Conservation (phyloP, 1,140 invertebrate species). For the Drosophila ambigua region DNA sequence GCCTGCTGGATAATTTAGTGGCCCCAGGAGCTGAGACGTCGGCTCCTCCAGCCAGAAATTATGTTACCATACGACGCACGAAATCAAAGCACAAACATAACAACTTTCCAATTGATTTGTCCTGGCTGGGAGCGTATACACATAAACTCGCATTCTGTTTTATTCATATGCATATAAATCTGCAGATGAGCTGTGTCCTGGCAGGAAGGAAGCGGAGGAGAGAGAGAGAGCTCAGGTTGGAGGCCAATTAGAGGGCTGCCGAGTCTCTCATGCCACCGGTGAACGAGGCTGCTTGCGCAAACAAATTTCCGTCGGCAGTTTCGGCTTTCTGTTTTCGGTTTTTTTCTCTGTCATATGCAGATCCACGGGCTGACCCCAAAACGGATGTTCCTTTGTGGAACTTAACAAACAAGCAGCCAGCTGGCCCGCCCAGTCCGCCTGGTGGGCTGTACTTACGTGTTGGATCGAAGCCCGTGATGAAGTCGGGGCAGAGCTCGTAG, state of each 20-base stretch:
- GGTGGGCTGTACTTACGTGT: slow-evolving; percentile 83
- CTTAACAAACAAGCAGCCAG: slow-evolving; percentile 51
- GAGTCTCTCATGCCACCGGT: neutral
- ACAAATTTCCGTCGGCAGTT: slow-evolving; percentile 5
- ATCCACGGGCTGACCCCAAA: slow-evolving; percentile 30
- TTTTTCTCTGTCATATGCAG: slow-evolving; percentile 48
- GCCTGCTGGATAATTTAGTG: slow-evolving; percentile 31
- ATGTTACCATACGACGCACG: slow-evolving; percentile 34
- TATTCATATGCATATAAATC: slow-evolving; percentile 20
- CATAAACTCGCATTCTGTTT: slow-evolving; percentile 1
- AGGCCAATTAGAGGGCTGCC: slow-evolving; percentile 37
- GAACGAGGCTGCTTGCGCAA: neutral
- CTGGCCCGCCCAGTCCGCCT: neutral
- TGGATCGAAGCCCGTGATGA: slow-evolving; percentile 91
- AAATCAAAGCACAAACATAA: slow-evolving; percentile 56
- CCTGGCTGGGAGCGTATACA: slow-evolving; percentile 28
- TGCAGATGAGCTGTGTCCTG: no score
- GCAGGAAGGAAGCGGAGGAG: no score
- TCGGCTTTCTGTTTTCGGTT: neutral
- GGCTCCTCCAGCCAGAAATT: slow-evolving; percentile 9
- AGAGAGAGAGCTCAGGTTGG: slow-evolving; percentile 7
- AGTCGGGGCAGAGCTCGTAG: slow-evolving; percentile 89
- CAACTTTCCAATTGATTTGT: slow-evolving; percentile 56
- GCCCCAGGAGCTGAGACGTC: slow-evolving; percentile 18
- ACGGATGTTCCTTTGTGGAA: slow-evolving; percentile 50